Conservation (phyloP, 2,797 vertebrate genomes). For the Alcedo atthis region DNA sequence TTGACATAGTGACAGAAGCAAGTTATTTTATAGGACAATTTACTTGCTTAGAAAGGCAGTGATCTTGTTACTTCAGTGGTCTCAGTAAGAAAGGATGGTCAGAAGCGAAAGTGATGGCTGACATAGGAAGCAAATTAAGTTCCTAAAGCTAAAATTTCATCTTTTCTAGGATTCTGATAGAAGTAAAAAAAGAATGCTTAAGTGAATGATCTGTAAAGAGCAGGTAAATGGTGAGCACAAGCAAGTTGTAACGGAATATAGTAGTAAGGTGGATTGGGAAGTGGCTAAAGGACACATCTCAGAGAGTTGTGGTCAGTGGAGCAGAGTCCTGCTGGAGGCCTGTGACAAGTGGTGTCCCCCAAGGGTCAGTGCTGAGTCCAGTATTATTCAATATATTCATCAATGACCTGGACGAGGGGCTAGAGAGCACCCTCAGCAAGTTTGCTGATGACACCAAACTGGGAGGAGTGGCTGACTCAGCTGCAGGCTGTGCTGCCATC, state of each 20-base stretch:
- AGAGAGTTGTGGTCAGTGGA: too few species aligned
- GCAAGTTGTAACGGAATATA: background rate
- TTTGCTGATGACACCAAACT: too few species aligned
- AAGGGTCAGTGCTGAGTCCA: too few species aligned
- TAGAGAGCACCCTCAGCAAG: too few species aligned
- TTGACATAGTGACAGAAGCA: slow-evolving; percentile 33
- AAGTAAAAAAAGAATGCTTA: background rate
- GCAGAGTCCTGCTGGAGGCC: too few species aligned
- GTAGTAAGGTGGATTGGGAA: too few species aligned
- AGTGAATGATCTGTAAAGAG: background rate
- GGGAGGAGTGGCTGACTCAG: too few species aligned
- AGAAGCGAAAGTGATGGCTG: background rate
- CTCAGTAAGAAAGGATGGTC: background rate
- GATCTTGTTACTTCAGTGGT: slow-evolving; percentile 1
- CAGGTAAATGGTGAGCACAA: background rate
- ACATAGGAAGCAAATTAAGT: background rate
- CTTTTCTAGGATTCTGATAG: background rate
- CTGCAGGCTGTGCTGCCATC: too few species aligned
- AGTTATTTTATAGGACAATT: slow-evolving; percentile 25
- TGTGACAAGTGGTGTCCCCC: too few species aligned
- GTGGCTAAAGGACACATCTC: too few species aligned
- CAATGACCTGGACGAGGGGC: too few species aligned
- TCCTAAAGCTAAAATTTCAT: background rate
- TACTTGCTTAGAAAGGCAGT: background rate
- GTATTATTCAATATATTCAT: too few species aligned